These are phyloP conservation scores for Perizoma flavofasciatum DNA, from an alignment of 2,888 invertebrate species.

Conservation along the genomic window DNA sequence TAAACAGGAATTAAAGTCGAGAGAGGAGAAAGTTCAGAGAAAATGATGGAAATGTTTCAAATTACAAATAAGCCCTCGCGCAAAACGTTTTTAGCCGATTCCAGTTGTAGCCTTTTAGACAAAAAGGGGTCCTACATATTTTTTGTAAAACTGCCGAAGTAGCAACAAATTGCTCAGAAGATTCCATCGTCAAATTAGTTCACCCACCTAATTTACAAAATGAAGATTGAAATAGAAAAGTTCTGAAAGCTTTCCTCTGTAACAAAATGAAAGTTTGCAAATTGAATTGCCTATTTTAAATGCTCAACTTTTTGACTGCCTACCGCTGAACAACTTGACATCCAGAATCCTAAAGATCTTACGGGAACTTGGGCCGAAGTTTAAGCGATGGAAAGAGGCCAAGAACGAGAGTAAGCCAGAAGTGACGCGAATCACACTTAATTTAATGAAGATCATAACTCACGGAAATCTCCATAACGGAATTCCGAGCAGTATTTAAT, in stretches of 20 bases:
- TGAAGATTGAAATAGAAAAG: constrained; percentile 51
- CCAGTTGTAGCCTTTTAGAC: constrained; percentile 13
- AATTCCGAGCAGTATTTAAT: constrained; percentile 32
- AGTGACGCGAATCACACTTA: constrained; percentile 17
- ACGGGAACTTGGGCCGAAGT: too few species aligned
- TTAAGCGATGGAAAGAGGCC: constrained; percentile 1
- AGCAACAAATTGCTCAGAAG: constrained; percentile 38
- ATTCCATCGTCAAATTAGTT: constrained; percentile 45
- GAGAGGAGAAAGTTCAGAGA: constrained; percentile 11
- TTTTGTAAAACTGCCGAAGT: constrained; percentile 19
- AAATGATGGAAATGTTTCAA: constrained; percentile 16
- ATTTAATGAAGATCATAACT: constrained; percentile 30
- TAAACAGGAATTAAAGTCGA: constrained; percentile 8
- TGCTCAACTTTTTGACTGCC: constrained; percentile 27
- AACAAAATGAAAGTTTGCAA: constrained; percentile 35
- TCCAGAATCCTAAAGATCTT: constrained; percentile 8
- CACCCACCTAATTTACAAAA: constrained; percentile 47
- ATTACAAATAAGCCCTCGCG: constrained; percentile 16
- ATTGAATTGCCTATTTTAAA: constrained; percentile 31
- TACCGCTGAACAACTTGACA: constrained; percentile 14
- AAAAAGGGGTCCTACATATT: constrained; percentile 16
- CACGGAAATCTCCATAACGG: too few species aligned
- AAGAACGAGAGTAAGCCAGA: constrained; percentile 9
- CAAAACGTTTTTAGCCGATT: constrained; percentile 17
- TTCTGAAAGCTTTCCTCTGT: constrained; percentile 60